phyloP scores from a whole-genome alignment of 2,113 vertebrate species.

The Rhadina sibilatrix region DNA sequence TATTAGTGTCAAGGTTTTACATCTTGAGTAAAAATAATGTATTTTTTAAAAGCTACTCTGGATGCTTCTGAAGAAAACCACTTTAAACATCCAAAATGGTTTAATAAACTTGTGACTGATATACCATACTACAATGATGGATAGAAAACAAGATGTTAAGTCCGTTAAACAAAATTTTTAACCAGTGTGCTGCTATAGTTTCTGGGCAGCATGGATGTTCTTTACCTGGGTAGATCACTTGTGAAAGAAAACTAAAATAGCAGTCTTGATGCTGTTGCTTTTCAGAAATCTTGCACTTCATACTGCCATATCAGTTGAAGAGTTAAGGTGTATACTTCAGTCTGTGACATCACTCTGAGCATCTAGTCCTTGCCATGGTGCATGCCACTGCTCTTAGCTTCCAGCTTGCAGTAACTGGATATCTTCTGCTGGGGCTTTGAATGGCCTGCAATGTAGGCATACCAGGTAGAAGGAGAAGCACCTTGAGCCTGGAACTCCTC shows the following conservation, averaged over 20 bases:
- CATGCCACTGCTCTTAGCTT: background rate
- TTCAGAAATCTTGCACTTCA: background rate
- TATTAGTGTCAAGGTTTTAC: background rate
- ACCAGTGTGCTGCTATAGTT: background rate
- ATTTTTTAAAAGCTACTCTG: background rate
- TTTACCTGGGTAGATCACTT: background rate
- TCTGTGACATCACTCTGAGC: background rate
- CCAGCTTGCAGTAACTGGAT: background rate
- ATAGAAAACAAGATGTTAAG: background rate
- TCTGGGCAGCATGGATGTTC: background rate
- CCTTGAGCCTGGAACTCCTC: background rate
- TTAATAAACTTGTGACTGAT: background rate
- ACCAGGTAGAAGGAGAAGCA: background rate
- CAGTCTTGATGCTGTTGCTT: background rate
- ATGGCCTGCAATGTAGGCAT: accelerated
- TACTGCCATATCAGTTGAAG: background rate
- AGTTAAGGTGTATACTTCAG: accelerated
- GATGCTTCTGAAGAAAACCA: background rate
- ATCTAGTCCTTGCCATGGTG: background rate
- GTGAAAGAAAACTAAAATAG: background rate
- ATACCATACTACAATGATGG: background rate
- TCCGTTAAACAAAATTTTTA: background rate
- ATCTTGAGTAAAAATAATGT: background rate
- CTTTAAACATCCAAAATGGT: background rate
- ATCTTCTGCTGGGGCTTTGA: background rate